These are phyloP conservation scores for Hirtodrosophila alboralis DNA, from an alignment of 2,888 invertebrate species.

Conservation along the genomic window DNA sequence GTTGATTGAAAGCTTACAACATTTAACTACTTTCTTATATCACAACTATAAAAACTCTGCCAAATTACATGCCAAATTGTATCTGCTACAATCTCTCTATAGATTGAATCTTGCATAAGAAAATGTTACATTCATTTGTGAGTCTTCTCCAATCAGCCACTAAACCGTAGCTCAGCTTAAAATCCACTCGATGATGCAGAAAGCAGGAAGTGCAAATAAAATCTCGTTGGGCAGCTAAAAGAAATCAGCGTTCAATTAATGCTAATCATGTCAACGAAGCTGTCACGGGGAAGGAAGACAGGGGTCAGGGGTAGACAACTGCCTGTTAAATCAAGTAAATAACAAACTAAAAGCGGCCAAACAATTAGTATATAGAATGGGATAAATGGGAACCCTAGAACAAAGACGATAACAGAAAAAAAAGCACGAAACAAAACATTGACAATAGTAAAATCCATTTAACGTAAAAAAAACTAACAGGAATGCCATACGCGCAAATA, in stretches of 20 bases:
- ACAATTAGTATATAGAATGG: slow-evolving; percentile 48
- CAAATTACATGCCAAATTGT: too few relatives aligned
- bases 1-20: slow-evolving; percentile 31
- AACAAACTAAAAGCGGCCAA: slow-evolving; percentile 59
- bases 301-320: slow-evolving; percentile 1
- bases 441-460: slow-evolving; percentile 54
- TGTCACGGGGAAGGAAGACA: neutral
- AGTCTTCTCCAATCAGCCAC: slow-evolving; percentile 42
- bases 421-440: slow-evolving; percentile 50
- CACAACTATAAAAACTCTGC: too few relatives aligned
- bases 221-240: slow-evolving; percentile 36
- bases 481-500: neutral
- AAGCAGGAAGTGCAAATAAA: slow-evolving; percentile 30
- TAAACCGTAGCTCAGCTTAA: slow-evolving; percentile 41
- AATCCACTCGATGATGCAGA: slow-evolving; percentile 15
- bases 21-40: slow-evolving; percentile 12
- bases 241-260: slow-evolving; percentile 72
- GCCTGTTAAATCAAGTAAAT: slow-evolving; percentile 57
- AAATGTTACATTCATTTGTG: slow-evolving; percentile 25
- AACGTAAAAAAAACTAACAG: slow-evolving; percentile 8
- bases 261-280: slow-evolving; percentile 67
- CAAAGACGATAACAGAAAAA: slow-evolving; percentile 11
- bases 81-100: neutral
- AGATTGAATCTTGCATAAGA: slow-evolving; percentile 3
- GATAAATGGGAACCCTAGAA: slow-evolving; percentile 6